Base-by-base conservation (phyloP, 1,140 invertebrate genomes). In the Tetragnatha versicolor region DNA sequence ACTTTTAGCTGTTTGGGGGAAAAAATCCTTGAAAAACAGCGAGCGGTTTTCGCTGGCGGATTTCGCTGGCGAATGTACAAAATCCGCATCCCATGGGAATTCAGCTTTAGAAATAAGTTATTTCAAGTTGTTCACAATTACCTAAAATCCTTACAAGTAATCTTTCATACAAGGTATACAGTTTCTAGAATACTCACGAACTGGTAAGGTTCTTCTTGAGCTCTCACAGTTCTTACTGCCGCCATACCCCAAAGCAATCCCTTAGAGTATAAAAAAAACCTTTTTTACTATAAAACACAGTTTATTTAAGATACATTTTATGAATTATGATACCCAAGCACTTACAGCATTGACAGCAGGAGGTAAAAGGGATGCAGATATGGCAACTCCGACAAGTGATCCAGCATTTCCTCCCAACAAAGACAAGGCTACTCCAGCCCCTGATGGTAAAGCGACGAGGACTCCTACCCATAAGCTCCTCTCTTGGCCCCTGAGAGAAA, bases 351-450 rank as follows among this genome's bases (percentile, higher is more conserved):
- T 95, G 10, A 95, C 93, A 77, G 93, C 92, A 22, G 93, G 94
- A 14, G 93, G 93, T 69, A 96, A 83, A 49, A 95, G 86, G 0
- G 93, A 95, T 2, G 94, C 93, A 3, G 93, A 94, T 83, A 95
- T 95, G 3, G 93, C 94, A 45, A 96, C 94, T 81, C 93, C 93
- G 76, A 95, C 94, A 53, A 95, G 83, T 1, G 93, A 93, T 2
- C 92, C 93, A 42, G 91, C 91, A 83, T 93, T 94, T 20, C 93
- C 93, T 83, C 94, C 93, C 0, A 96, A 87, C 35, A 95, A 87
- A 35, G 93, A 93, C 14, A 96, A 88, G 0, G 93, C 93, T 2
- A 96, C 93, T 14, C 93, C 93, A 0, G 90, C 91, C 25, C 92
- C 92, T 2, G 91, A 92, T 1, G 91, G 86, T 2, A 93, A 81